Percentiles rank a stretch among this genome's conserved stretches.
These are phyloP conservation scores for Pectinophora gossypiella DNA, from an alignment of 1,140 invertebrate genomes.

Conservation along the genomic window DNA sequence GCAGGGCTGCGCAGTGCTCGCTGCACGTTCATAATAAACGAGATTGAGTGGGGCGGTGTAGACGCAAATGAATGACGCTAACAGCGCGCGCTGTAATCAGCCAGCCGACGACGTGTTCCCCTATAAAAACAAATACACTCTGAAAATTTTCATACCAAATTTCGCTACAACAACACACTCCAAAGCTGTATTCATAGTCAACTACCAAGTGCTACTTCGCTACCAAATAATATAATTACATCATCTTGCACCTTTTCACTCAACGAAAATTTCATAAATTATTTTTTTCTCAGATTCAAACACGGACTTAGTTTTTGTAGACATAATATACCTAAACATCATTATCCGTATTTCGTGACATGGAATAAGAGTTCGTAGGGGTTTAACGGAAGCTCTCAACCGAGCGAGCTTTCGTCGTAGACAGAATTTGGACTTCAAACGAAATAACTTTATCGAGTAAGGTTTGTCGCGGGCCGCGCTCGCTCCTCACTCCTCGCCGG, in stretches of 20 bases:
- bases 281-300: too few species aligned
- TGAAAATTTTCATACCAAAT: constrained; percentile 32
- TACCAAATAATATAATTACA: neutral
- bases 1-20: constrained; percentile 32
- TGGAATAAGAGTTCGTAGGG: neutral
- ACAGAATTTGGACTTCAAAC: constrained; percentile 13
- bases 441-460: constrained; percentile 21
- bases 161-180: constrained; percentile 13
- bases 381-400: neutral
- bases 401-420: neutral
- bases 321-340: neutral
- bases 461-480: constrained; percentile 1
- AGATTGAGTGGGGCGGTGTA: constrained; percentile 62
- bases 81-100: constrained; percentile 58
- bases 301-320: neutral
- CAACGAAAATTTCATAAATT: too few species aligned
- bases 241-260: neutral
- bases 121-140: constrained; percentile 50
- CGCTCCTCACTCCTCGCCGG: constrained; percentile 7
- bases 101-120: constrained; percentile 47
- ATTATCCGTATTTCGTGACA: neutral
- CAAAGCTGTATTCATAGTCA: neutral
- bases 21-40: constrained; percentile 68
- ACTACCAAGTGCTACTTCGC: neutral
- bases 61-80: constrained; percentile 65